Percentiles rank a stretch among this genome's conserved stretches.
phyloP scores from a whole-genome alignment of 2,113 vertebrate genomes.

The Epinephelus lanceolatus region DNA sequence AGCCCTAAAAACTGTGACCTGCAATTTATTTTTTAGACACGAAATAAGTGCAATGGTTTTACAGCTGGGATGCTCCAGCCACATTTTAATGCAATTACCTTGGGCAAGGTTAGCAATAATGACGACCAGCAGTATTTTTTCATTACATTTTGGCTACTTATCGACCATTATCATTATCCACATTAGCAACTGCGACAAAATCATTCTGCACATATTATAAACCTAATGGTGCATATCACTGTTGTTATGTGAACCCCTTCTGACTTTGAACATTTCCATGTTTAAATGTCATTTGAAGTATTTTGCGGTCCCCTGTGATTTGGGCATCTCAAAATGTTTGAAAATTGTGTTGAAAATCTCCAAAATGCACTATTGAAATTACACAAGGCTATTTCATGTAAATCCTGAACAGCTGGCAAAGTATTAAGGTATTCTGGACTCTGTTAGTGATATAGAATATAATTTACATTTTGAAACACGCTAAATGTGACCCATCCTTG shows the following conservation, averaged over 20 bases:
- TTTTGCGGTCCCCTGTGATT: not conserved
- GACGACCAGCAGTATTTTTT: constrained; percentile 46
- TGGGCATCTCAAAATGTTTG: constrained; percentile 12
- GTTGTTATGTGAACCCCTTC: constrained; percentile 21
- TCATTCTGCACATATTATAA: constrained; percentile 18
- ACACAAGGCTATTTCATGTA: not conserved
- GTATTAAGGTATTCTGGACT: constrained; percentile 6
- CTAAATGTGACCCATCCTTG: constrained; percentile 30
- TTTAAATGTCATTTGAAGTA: constrained; percentile 8
- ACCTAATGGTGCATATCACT: constrained; percentile 18
- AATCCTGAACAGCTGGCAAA: not conserved
- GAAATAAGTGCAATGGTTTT: constrained; percentile 25
- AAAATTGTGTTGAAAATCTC: not conserved
- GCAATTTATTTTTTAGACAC: constrained; percentile 8
- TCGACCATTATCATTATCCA: constrained; percentile 52
- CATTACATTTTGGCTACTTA: constrained; percentile 42
- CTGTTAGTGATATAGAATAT: constrained; percentile 25
- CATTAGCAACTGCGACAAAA: constrained; percentile 48
- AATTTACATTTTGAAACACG: constrained; percentile 49
- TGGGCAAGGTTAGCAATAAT: constrained; percentile 59
- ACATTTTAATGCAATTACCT: constrained; percentile 55
- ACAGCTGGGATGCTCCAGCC: constrained; percentile 17
- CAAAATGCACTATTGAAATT: constrained; percentile 1
- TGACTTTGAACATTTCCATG: constrained; percentile 30
- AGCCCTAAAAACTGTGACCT: not conserved